Conservation (phyloP, 2,888 invertebrate species). For the Trissolcus japonicus region DNA sequence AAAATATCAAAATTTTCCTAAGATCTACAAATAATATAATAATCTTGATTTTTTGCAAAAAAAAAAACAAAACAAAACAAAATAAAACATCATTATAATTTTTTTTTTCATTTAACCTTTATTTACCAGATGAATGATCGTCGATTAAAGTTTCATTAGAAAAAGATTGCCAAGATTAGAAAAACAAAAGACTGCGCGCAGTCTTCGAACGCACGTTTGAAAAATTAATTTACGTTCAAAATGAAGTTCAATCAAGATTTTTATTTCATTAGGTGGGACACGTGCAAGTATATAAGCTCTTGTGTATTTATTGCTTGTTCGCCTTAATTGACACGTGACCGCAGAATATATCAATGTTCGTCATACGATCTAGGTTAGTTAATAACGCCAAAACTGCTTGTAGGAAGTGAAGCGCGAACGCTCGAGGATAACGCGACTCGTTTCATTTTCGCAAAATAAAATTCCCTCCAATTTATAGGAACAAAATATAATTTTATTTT, state of each 20-base stretch:
- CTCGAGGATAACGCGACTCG: slow-evolving; percentile 24
- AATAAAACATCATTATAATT: neutral
- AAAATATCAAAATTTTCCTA: slow-evolving; percentile 50
- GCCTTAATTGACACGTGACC: slow-evolving; percentile 68
- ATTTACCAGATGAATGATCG: neutral
- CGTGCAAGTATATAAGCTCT: slow-evolving; percentile 45
- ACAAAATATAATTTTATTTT: neutral
- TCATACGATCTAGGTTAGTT: slow-evolving; percentile 52
- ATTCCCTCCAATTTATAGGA: neutral
- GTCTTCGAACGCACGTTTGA: neutral
- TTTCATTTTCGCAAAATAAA: neutral
- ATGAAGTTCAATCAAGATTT: slow-evolving; percentile 25
- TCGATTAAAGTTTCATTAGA: neutral
- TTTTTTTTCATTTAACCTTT: neutral
- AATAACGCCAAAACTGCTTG: slow-evolving; percentile 48
- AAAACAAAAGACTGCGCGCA: neutral
- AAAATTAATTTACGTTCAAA: slow-evolving; percentile 23
- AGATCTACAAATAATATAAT: slow-evolving; percentile 10
- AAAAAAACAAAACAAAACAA: no score
- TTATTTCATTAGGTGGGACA: slow-evolving; percentile 27
- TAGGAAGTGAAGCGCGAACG: slow-evolving; percentile 41
- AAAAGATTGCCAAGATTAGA: neutral
- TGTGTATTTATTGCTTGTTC: slow-evolving; percentile 63
- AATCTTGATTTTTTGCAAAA: no score
- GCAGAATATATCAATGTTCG: slow-evolving; percentile 55